Percentiles rank a stretch among this genome's conserved stretches.
Conservation (phyloP, 2,113 vertebrate species). For the Sula dactylatra region DNA sequence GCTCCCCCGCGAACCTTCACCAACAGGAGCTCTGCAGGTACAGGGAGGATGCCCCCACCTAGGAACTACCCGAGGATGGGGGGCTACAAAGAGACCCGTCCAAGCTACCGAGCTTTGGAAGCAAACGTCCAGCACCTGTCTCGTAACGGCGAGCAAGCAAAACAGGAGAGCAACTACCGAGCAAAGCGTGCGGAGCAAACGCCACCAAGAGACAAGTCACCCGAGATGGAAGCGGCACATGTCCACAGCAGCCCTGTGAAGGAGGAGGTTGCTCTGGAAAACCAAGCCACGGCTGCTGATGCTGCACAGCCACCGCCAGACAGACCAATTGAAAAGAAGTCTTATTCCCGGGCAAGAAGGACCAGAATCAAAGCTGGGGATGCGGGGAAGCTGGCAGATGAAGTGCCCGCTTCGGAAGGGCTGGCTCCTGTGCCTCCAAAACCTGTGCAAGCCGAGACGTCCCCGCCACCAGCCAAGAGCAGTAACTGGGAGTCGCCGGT, state of each 20-base stretch:
- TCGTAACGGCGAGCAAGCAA: constrained; percentile 61
- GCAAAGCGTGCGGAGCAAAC: constrained; percentile 63
- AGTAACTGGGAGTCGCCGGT: constrained; percentile 66
- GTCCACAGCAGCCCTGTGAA: constrained; percentile 58
- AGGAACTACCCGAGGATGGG: constrained; percentile 70
- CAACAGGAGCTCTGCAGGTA: constrained; percentile 66
- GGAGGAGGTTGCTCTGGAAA: constrained; percentile 68
- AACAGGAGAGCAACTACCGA: constrained; percentile 64
- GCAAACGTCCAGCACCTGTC: background rate
- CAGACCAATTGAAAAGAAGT: constrained; percentile 90
- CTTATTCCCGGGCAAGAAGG: constrained; percentile 90
- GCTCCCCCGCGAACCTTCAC: constrained; percentile 69
- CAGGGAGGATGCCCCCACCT: constrained; percentile 65
- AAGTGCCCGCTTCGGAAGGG: constrained; percentile 66
- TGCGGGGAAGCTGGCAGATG: constrained; percentile 85
- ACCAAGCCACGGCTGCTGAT: constrained; percentile 34
- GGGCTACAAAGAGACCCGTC: constrained; percentile 76
- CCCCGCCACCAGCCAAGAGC: constrained; percentile 65
- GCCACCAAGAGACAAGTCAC: constrained; percentile 60
- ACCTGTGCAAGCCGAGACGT: constrained; percentile 45
- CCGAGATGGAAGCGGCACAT: constrained; percentile 40
- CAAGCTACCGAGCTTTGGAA: constrained; percentile 62
- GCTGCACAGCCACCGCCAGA: constrained; percentile 71
- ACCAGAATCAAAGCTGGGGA: constrained; percentile 90
- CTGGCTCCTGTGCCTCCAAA: constrained; percentile 53